phyloP scores from a whole-genome alignment of 2,888 invertebrate genomes.

The Tachina grossa region DNA sequence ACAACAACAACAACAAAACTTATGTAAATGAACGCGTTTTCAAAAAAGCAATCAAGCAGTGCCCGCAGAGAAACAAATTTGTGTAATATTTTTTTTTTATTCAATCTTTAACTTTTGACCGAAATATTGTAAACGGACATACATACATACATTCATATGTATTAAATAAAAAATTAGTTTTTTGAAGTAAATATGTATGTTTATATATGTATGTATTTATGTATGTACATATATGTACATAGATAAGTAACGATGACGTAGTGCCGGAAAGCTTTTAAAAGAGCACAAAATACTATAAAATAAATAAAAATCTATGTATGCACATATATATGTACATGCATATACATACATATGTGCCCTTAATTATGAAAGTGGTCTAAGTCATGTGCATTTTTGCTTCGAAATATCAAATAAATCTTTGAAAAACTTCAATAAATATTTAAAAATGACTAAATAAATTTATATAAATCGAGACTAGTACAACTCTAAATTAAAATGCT shows the following conservation, averaged over 20 bases:
- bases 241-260: slow-evolving; percentile 12
- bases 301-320: too few species aligned
- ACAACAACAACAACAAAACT: slow-evolving; percentile 35
- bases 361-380: too few species aligned
- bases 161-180: not conserved
- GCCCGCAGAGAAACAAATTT: slow-evolving; percentile 21
- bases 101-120: not conserved
- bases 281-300: not conserved
- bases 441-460: too few species aligned
- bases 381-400: too few species aligned
- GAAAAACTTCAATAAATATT: too few species aligned
- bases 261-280: slow-evolving; percentile 25
- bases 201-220: not conserved
- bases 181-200: not conserved
- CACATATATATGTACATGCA: too few species aligned
- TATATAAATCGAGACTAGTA: too few species aligned
- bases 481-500: too few species aligned
- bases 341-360: too few species aligned
- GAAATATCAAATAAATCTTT: too few species aligned
- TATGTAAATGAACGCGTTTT: slow-evolving; percentile 49
- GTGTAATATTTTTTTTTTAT: slow-evolving; percentile 28
- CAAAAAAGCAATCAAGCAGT: slow-evolving; percentile 19
- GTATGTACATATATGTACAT: not conserved
- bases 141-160: not conserved
- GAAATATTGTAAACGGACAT: not conserved